Evolutionary conservation across 2,888 invertebrate genomes (phyloP).

Genomic region (Taphrorychus bicolor): DNA sequence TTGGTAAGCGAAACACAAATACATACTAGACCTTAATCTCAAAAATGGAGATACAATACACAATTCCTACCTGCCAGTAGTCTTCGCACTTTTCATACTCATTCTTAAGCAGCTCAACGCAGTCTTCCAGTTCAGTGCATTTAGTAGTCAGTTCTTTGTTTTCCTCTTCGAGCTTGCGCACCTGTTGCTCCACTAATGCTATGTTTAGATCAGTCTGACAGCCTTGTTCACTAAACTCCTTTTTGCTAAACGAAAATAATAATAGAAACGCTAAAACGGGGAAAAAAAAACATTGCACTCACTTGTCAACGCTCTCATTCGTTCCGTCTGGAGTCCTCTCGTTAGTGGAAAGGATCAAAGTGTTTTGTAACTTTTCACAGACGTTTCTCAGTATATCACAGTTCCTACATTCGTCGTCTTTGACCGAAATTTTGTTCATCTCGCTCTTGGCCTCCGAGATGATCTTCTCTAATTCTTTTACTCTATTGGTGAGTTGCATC

Average conservation of each 20-base stretch:
- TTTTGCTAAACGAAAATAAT: slow-evolving; percentile 13
- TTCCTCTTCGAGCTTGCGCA: slow-evolving; percentile 50
- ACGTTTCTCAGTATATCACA: slow-evolving; percentile 50
- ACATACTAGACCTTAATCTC: too few species aligned
- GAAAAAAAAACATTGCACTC: too few species aligned
- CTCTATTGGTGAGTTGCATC: slow-evolving; percentile 58
- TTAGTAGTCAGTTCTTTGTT: slow-evolving; percentile 60
- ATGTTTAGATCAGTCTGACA: slow-evolving; percentile 47
- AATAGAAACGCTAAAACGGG: background rate
- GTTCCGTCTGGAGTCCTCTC: background rate
- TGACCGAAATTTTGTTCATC: slow-evolving; percentile 47
- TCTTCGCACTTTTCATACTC: slow-evolving; percentile 89
- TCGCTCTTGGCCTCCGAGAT: slow-evolving; percentile 57
- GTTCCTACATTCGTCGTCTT: slow-evolving; percentile 47
- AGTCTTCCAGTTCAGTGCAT: slow-evolving; percentile 73
- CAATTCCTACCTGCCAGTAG: slow-evolving; percentile 71
- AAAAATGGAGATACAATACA: too few species aligned
- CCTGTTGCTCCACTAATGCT: slow-evolving; percentile 45
- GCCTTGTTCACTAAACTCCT: slow-evolving; percentile 40
- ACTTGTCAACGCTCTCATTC: slow-evolving; percentile 22
- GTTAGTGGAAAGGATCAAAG: slow-evolving; percentile 28
- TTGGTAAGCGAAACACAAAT: too few species aligned
- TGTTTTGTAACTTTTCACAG: slow-evolving; percentile 44
- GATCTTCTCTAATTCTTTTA: slow-evolving; percentile 62
- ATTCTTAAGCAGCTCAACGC: slow-evolving; percentile 74